phyloP scores from a whole-genome alignment of 2,888 invertebrate genomes.

The Caenorhabditis wallacei region DNA sequence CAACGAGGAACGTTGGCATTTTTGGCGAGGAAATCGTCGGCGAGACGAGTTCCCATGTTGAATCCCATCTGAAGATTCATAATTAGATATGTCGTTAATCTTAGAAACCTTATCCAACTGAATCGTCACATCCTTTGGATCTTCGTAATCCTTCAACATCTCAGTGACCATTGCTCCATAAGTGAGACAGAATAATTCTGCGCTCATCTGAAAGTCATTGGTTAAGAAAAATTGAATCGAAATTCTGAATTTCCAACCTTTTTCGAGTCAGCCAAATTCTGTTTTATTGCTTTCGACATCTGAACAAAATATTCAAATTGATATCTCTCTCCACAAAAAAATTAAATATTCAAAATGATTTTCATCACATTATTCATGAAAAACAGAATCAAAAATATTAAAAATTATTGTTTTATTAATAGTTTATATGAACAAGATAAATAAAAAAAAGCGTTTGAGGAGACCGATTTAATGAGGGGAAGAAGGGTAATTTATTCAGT shows the following conservation, averaged over 20 bases:
- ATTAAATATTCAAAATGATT: background rate
- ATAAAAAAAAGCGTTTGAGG: background rate
- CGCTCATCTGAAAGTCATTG: slow-evolving; percentile 75
- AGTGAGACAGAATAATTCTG: slow-evolving; percentile 94
- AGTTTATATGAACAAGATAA: background rate
- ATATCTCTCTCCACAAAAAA: background rate
- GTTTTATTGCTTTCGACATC: slow-evolving; percentile 71
- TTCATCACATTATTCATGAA: background rate
- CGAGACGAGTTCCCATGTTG: slow-evolving; percentile 97
- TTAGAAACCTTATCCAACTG: slow-evolving; percentile 88
- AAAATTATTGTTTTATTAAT: background rate
- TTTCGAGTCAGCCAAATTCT: slow-evolving; percentile 69
- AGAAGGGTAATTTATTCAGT: background rate
- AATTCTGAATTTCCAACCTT: slow-evolving; percentile 51
- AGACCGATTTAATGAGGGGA: slow-evolving; percentile 12
- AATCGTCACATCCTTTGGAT: slow-evolving; percentile 97
- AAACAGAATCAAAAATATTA: background rate
- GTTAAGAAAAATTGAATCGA: background rate
- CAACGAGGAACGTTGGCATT: slow-evolving; percentile 91
- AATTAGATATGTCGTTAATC: background rate
- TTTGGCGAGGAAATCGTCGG: slow-evolving; percentile 97
- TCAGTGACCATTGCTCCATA: slow-evolving; percentile 98
- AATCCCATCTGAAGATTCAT: slow-evolving; percentile 88
- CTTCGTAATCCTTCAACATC: slow-evolving; percentile 96
- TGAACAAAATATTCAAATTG: slow-evolving; percentile 7